Conservation (phyloP, 37 sponge, comb jelly and placozoan genomes). For the Aplysina aerophoba region DNA sequence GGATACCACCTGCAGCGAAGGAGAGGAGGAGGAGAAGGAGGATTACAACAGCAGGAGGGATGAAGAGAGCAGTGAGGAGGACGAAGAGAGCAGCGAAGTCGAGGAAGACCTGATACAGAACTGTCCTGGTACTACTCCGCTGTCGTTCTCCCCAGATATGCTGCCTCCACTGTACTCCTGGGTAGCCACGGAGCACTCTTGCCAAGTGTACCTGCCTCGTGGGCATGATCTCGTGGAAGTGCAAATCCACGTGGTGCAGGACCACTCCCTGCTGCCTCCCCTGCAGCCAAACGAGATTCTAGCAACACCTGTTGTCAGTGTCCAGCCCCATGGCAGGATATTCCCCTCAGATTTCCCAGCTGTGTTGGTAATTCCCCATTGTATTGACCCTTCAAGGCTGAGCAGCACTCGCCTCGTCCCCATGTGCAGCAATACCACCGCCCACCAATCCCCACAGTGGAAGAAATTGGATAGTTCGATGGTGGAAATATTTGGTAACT, state of each 20-base stretch:
- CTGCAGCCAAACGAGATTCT: constrained; percentile 35
- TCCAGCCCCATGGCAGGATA: constrained; percentile 46
- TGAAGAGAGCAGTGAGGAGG: too few species aligned
- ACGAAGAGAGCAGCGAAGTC: too few species aligned
- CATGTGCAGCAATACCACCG: constrained; percentile 46
- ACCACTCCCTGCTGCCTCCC: constrained; percentile 46
- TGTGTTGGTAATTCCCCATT: constrained; percentile 52
- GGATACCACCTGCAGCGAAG: not conserved
- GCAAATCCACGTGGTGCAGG: constrained; percentile 24
- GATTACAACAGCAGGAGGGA: too few species aligned
- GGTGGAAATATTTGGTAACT: constrained; percentile 39
- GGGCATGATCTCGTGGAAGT: not conserved
- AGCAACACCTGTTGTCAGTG: constrained; percentile 52
- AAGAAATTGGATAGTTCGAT: not conserved
- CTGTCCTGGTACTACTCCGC: too few species aligned
- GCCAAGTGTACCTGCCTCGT: constrained; percentile 34
- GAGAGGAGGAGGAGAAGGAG: too few species aligned
- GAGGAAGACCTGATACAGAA: too few species aligned
- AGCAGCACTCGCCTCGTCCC: constrained; percentile 1
- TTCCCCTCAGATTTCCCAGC: constrained; percentile 56
- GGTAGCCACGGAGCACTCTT: not conserved
- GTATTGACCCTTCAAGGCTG: not conserved
- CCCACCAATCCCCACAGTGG: constrained; percentile 44
- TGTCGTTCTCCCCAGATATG: not conserved
- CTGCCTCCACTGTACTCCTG: not conserved